Conservation (phyloP, 2,888 invertebrate genomes). For the Dioctria linearis region DNA sequence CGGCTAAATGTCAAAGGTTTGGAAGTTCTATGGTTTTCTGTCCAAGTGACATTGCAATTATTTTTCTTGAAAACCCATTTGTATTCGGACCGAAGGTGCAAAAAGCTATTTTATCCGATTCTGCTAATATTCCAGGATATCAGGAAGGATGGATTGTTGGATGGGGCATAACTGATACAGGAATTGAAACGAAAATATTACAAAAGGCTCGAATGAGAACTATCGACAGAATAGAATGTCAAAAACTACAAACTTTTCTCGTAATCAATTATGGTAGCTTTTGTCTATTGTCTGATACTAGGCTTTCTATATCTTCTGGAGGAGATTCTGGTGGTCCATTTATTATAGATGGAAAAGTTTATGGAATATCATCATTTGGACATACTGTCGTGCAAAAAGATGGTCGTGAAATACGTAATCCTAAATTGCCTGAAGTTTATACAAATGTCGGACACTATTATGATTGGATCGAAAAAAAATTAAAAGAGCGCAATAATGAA, state of each 20-base stretch:
- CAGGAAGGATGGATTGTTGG: background rate
- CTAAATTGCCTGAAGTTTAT: too few species aligned
- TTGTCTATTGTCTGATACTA: background rate
- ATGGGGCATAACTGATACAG: background rate
- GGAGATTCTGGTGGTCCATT: slow-evolving; percentile 24
- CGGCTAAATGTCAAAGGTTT: background rate
- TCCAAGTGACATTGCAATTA: background rate
- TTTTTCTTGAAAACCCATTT: slow-evolving; percentile 1
- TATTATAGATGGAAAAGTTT: background rate
- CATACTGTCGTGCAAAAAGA: too few species aligned
- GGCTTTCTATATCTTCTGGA: background rate
- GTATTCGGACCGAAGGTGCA: background rate
- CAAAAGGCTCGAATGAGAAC: background rate
- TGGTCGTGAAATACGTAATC: too few species aligned
- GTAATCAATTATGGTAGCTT: too few species aligned
- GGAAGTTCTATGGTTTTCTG: background rate
- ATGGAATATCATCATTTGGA: too few species aligned
- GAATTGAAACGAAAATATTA: background rate
- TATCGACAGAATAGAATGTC: background rate
- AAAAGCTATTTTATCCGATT: background rate
- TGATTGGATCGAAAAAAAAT: too few species aligned
- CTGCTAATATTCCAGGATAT: background rate
- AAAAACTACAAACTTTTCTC: background rate
- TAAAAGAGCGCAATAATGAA: too few species aligned
- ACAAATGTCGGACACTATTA: too few species aligned